These are phyloP conservation scores for Eurytemora carolleeae DNA, from an alignment of 1,140 invertebrate genomes.

Conservation along the genomic window DNA sequence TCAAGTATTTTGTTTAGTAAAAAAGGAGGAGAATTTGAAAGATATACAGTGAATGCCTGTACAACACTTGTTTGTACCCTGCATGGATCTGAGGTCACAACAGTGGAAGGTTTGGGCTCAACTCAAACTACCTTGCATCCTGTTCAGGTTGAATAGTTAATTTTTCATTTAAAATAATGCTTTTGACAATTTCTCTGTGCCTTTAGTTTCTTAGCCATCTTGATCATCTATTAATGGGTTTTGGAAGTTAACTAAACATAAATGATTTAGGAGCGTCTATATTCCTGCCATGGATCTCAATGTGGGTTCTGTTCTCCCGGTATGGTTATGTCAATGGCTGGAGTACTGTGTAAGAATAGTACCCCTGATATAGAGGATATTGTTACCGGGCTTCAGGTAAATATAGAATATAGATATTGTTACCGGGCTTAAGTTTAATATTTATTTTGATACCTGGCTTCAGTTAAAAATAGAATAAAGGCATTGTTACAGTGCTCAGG, in stretches of 20 bases:
- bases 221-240: no score
- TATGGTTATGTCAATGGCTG: conserved; percentile 87
- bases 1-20: no score
- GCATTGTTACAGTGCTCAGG: no score
- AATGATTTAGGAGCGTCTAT: conserved; percentile 63
- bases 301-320: conserved; percentile 80
- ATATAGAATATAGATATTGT: neutral
- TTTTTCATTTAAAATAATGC: no score
- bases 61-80: conserved; percentile 57
- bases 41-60: conserved; percentile 71
- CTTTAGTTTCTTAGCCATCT: no score
- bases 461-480: no score
- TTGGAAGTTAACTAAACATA: no score
- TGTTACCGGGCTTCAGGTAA: conserved; percentile 55
- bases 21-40: conserved; percentile 33
- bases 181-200: no score
- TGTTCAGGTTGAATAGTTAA: no score
- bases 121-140: no score
- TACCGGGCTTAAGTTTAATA: no score
- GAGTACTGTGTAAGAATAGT: conserved; percentile 45
- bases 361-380: conserved; percentile 42
- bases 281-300: conserved; percentile 67
- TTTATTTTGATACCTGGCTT: no score
- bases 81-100: conserved; percentile 65
- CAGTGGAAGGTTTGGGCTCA: conserved; percentile 47